Conservation (phyloP, 2,113 vertebrate genomes). For the Naja naja region DNA sequence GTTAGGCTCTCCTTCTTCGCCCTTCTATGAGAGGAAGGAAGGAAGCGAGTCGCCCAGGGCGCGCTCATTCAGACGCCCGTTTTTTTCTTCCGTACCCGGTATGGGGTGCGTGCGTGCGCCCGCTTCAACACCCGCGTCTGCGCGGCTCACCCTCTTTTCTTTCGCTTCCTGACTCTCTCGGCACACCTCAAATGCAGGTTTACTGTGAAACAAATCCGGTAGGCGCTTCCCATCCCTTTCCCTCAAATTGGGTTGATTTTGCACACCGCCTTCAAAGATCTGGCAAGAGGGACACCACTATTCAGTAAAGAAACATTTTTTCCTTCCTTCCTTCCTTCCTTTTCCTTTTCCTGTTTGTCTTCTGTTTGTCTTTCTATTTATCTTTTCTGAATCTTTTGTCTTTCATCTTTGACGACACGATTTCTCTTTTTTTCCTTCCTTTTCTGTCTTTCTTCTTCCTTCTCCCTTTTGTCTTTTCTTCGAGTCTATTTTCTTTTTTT, state of each 20-base stretch:
- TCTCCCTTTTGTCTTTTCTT: too few relatives aligned
- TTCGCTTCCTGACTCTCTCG: neutral
- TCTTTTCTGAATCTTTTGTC: too few relatives aligned
- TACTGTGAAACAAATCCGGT: neutral
- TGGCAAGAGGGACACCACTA: neutral
- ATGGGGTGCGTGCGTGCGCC: too few relatives aligned
- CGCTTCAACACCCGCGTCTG: neutral
- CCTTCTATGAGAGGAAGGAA: neutral
- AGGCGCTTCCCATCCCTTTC: too few relatives aligned
- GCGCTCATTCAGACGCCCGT: neutral
- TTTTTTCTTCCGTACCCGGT: neutral
- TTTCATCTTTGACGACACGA: too few relatives aligned
- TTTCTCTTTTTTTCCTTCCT: too few relatives aligned
- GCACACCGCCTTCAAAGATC: neutral
- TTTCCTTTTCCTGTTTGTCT: too few relatives aligned
- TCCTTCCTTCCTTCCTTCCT: too few relatives aligned
- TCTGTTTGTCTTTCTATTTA: too few relatives aligned
- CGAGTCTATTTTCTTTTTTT: too few relatives aligned
- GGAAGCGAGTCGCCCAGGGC: neutral
- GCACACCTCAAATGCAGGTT: neutral
- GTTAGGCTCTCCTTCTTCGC: neutral
- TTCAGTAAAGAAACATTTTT: neutral
- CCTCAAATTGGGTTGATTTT: neutral
- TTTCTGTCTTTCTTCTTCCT: too few relatives aligned
- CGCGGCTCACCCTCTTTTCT: neutral